Evolutionary conservation across 92 coral and sea anemone genomes (phyloP), one percentile per base, ranked within the genome.

Genomic region (Epizoanthus ramosus): DNA sequence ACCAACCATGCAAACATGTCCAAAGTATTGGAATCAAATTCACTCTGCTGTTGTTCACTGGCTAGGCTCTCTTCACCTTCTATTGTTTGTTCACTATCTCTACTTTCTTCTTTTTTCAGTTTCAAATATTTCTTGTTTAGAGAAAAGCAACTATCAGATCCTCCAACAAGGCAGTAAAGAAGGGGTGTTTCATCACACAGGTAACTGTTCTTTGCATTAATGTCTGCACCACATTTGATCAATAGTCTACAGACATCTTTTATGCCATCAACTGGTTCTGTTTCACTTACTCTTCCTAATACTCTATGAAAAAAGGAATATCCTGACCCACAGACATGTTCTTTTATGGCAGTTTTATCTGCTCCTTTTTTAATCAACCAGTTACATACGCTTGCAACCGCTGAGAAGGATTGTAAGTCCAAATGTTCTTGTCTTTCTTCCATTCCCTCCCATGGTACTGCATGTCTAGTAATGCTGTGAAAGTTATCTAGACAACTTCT

Each of bases 341-440:
- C 0, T 23, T 69, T 69, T 35, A 37, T 21, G 18, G 74, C 74
- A 33, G 54, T 17, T 8, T 18, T 69, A 39, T 39, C 74, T 18
- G 74, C 74, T 41, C 74, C 74, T 69, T 33, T 69, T n/a, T 69
- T 13, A 39, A 69, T 39, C 74, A 69, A 13, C 74, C 56, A 69
- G 56, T 69, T 35, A 19, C 74, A 69, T 25, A 69, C 18, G 54
- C 19, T 69, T 23, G 37, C 74, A 16, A 18, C 74, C 19, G 21
- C 74, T 35, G 74, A 69, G 16, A 56, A 69, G 22, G 54, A 37
- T n/a, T 69, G 22, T 39, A 39, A n/a, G 13, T 39, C 10, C 10
- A n/a, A 3, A 8, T 47, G 12, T 28, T 7, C 39, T 39, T 69
- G 73, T 18, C 39, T 7, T n/a, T 35, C 50, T 68, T 18, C 21